Base-by-base conservation (phyloP, 2,888 invertebrate genomes). In the Caenorhabditis sp. region DNA sequence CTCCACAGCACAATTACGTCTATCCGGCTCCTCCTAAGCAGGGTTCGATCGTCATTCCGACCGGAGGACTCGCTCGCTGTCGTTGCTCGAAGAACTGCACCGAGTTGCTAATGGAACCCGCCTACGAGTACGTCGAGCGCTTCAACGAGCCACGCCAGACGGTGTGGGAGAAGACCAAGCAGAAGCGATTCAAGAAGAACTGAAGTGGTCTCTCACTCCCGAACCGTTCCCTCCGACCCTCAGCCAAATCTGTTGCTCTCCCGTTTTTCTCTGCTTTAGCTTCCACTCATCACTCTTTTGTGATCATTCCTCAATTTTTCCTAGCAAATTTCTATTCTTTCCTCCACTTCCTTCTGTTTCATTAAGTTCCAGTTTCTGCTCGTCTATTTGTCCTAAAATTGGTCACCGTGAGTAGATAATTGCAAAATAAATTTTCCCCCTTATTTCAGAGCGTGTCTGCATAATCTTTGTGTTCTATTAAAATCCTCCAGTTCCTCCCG, bases 121-220 rank as follows among this genome's bases (percentile, higher is more conserved):
- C 66, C 11, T 72, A 72, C 41, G 66, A 56, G 22, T 77, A 77
- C 46, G 45, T 77, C 17, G 77, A 77, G 15, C 71, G 77, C 11
- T 72, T 77, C 65, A 77, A 77, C 30, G 77, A 77, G 30, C 77
- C 71, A 17, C 63, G 65, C 3, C 71, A 65, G 20, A 59, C 72
- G 7, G 45, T 66, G 11, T 66, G 61, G 59, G 78, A 78, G 46
- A 78, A 78, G 35, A 78, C 72, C 17, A 78, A 78, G 27, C 72
- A 78, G 39, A 78, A 78, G 43, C 55, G 72, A 11, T 62, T 58
- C 63, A 78, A 73, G 53, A 78, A 78, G 46, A 73, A 72, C 63
- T 73, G 35, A 66, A 15, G 39, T 13, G 30, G 20, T 5, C 8
- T 7, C 7, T 1, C 27, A 15, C n/a, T 26, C 41, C n/a, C n/a